A percentile compares a stretch with the other conserved stretches of the same genome.
phyloP scores from a whole-genome alignment of 2,888 invertebrate species.

The Taphrorychus bicolor region DNA sequence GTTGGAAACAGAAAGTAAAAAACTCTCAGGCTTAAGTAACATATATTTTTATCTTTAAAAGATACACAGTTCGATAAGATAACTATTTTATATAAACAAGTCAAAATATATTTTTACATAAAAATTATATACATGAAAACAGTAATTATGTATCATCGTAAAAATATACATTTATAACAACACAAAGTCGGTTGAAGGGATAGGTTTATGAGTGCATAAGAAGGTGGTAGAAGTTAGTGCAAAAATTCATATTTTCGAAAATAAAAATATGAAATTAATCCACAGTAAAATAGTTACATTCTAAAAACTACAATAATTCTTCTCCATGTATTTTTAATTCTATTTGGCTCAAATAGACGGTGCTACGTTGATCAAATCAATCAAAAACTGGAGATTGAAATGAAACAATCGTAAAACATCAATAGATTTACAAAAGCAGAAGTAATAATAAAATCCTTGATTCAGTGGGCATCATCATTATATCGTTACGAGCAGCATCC shows the following conservation, averaged over 20 bases:
- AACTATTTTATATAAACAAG: background rate
- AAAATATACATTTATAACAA: background rate
- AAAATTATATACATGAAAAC: background rate
- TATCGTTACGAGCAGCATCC: too few species aligned
- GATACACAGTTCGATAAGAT: background rate
- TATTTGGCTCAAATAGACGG: background rate
- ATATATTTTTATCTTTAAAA: background rate
- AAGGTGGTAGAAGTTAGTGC: too few species aligned
- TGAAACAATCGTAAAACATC: background rate
- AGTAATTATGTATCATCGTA: background rate
- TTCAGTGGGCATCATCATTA: too few species aligned
- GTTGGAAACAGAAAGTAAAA: background rate
- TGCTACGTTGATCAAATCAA: background rate
- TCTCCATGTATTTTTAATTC: constrained; percentile 17
- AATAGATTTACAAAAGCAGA: too few species aligned
- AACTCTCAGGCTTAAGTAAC: background rate
- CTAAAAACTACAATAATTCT: background rate
- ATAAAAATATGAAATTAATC: constrained; percentile 11
- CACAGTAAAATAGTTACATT: background rate
- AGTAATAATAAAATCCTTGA: too few species aligned
- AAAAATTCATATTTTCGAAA: constrained; percentile 7
- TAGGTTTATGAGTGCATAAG: background rate
- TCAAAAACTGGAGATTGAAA: background rate
- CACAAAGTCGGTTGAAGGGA: too few species aligned
- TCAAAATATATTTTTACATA: background rate